Evolutionary conservation across 2,113 vertebrate species (phyloP).

Genomic region (Sminthopsis crassicaudata): DNA sequence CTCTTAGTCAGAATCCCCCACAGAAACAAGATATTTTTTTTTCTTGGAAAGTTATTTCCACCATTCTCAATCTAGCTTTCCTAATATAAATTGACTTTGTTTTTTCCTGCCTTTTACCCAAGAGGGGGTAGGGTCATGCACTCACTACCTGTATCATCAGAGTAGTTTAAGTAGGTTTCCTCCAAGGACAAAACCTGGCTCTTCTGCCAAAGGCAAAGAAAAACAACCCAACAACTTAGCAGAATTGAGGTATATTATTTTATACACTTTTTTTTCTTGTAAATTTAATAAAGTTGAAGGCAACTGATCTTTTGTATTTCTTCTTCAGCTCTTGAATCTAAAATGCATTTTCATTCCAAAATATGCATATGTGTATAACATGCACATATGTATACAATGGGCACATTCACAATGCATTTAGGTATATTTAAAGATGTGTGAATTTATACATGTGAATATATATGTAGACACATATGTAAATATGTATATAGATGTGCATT

Average conservation of each 20-base stretch:
- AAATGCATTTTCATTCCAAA: background rate
- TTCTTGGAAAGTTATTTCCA: background rate
- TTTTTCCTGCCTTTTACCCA: background rate
- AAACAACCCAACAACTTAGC: background rate
- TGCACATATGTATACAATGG: fast-evolving
- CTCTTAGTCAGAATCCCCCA: background rate
- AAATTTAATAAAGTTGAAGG: background rate
- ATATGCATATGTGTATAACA: background rate
- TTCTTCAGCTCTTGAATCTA: background rate
- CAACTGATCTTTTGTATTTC: background rate
- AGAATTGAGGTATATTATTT: background rate
- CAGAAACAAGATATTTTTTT: background rate
- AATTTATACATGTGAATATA: background rate
- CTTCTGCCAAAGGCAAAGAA: background rate
- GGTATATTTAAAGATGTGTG: background rate
- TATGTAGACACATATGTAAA: background rate
- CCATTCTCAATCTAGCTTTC: background rate
- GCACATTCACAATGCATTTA: too few species aligned
- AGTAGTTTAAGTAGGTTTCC: background rate
- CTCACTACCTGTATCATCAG: background rate
- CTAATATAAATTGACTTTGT: background rate
- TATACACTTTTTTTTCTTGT: background rate
- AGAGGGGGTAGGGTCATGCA: background rate
- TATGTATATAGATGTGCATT: background rate
- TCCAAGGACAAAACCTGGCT: background rate